A percentile compares a stretch with the other conserved stretches of the same genome.
Conservation (phyloP, 2,797 vertebrate species). For the Moxostoma hubbsi region DNA sequence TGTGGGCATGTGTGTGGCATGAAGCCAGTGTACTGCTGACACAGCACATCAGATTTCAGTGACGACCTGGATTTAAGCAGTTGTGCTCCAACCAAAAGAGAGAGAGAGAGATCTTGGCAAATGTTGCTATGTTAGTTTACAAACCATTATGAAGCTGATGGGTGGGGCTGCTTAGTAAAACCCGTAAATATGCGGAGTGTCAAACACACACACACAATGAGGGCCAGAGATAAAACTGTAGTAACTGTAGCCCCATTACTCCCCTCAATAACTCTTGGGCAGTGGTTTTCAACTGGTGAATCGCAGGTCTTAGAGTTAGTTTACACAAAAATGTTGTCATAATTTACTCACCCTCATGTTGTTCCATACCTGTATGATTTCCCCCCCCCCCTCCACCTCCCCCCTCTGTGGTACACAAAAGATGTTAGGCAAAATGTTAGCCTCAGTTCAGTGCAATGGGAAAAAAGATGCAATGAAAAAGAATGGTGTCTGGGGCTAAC, state of each 20-base stretch:
- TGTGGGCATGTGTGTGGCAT: constrained; percentile 23
- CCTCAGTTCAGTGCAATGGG: no score
- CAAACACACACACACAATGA: background rate
- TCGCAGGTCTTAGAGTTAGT: background rate
- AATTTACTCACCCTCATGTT: background rate
- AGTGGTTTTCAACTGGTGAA: no score
- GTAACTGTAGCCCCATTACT: constrained; percentile 1
- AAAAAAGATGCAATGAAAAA: no score
- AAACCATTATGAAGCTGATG: background rate
- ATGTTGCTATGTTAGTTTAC: background rate
- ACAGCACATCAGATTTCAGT: constrained; percentile 30
- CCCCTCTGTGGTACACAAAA: background rate
- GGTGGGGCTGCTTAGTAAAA: constrained; percentile 22
- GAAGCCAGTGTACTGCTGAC: constrained; percentile 14
- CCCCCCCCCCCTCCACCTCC: background rate
- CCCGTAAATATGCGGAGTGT: background rate
- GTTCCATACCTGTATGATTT: background rate
- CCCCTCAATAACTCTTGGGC: background rate
- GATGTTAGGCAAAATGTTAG: background rate
- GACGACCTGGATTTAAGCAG: constrained; percentile 6
- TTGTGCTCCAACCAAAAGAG: background rate
- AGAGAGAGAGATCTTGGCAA: constrained; percentile 7
- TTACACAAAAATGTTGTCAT: background rate
- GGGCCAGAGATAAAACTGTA: constrained; percentile 32
- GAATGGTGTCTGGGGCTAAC: no score